Base-by-base conservation (phyloP, 2,888 invertebrate genomes). In the Plagodis pulveraria region DNA sequence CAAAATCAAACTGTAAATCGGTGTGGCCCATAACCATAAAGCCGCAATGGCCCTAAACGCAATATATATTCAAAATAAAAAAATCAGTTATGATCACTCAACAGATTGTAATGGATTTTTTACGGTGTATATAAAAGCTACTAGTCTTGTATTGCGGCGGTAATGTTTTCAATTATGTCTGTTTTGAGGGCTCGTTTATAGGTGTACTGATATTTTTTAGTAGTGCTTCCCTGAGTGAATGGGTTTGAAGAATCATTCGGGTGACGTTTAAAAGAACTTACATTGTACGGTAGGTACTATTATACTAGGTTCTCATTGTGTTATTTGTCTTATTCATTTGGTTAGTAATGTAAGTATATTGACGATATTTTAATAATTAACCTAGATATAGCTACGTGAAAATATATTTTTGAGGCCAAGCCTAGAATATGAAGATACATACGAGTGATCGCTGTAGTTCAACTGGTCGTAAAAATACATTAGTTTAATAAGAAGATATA, bases 61-160 rank as follows among this genome's bases (percentile, higher is more conserved):
- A 51, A 47, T 54, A 46, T 53, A 56, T 58, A 64, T 54, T 56
- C 58, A 51, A 56, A 53, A 60, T 55, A 58, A 61, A 47, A 55
- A 65, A 55, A 42, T 62, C 56, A 6, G 62, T 64, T 63, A 66
- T 56, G 67, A 60, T 66, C 70, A 54, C 57, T 68, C 54, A 66
- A 68, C 63, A 64, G 58, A 48, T 58, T 52, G 59, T 50, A 58
- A 62, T 58, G 60, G 38, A 49, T 44, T 52, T 60, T 66, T 69
- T 66, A 66, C 63, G 63, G 58, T 58, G 65, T 33, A 43, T 53
- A 62, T 64, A 58, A 56, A 67, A 52, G 38, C 33, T 51, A 43
- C 38, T 52, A 58, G 51, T 45, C 43, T 40, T 51, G 51, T 49
- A 50, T 34, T 50, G 49, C 48, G 38, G 50, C 11, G 54, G 65